Base-by-base conservation (phyloP, 2,113 vertebrate genomes). In the Eulemur rufifrons region DNA sequence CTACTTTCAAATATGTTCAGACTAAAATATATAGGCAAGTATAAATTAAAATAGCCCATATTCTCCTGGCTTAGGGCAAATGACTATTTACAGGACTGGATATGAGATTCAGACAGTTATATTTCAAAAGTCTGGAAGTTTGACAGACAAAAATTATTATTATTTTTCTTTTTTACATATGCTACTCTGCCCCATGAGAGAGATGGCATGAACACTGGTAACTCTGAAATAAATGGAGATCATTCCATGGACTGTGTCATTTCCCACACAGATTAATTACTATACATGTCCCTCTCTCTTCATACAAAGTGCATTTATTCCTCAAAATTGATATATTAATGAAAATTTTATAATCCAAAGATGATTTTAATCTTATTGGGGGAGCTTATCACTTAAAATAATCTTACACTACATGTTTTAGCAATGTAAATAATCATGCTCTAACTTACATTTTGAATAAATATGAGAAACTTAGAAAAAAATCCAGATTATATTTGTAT, bases 41-140 rank as follows among this genome's bases (percentile, higher is more conserved):
- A 89, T 47, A 90, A 76, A 54, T 96, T 50, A 89, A 97, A 97
- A 92, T 74, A 85, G 86, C 87, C 39, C 25, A 47, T 56, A 94
- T 63, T 91, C 13, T 45, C 80, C 11, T 54, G 39, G 8, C 6
- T 83, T 69, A 56, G 45, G 27, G 47, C 5, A 96, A 92, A 87
- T 68, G 66, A 94, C 64, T 91, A 66, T 87, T 94, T 83, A 64
- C 3, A 78, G 56, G 32, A 86, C 10, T 52, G 27, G 14, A 73
- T 68, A 68, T 27, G 78, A 92, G 61, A 80, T 39, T 42, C 12
- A 77, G 23, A 71, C 8, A 94, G 52, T 50, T 95, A 11, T 82
- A 84, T 71, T 90, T 87, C 29, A 34, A 95, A 89, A 82, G 39
- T 78, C 63, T 92, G 37, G 25, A 93, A 73, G n/a, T 50, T 25